Evolutionary conservation across 2,797 vertebrate species (phyloP), one percentile per base, ranked within the genome.

Genomic region (Lepus townsendii): DNA sequence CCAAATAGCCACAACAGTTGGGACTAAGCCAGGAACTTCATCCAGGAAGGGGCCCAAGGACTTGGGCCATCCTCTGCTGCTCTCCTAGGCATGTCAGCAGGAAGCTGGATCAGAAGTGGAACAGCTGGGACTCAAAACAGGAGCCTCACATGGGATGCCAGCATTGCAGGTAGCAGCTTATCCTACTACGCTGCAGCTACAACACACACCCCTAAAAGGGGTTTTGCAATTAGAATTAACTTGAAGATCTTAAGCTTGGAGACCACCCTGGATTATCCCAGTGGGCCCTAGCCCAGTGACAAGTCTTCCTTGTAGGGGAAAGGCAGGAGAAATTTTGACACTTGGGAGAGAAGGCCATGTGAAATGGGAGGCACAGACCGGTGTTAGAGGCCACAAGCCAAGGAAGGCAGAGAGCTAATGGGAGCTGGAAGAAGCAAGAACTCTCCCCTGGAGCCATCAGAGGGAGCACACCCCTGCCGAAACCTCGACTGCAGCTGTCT

Each of bases 211-310:
- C 42, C 42, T 47, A 47, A 47, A 47, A 47, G 42, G 42, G 42
- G 8, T 47, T 9, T 47, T 47, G 79, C 24, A 65, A 11, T 89
- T 73, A 2, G 69, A 96, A 60, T 84, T 89, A 71, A 82, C 63
- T 79, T 86, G 71, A 95, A 27, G 52, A 84, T 88, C 65, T 77
- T 80, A 32, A 80, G 26, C 75, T 69, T 9, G n/a, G n/a, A 87
- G 24, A 75, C 69, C 9, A 68, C 63, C 73, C 38, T 63, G 42
- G 52, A 50, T 88, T 92, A 84, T 66, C 12, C 24, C 12, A 4
- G 5, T 19, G 8, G 22, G 12, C 1, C 8, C 26, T 50, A 0
- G 77, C 52, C 20, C 30, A 75, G 11, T 54, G 32, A 50, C 42
- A 88, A 54, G 5, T 26, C 2, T 89, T 60, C 42, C n/a, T 78